phyloP scores from a whole-genome alignment of 30 jellyfish, hydroid and myxozoan species.

The Aurelia aurita region DNA sequence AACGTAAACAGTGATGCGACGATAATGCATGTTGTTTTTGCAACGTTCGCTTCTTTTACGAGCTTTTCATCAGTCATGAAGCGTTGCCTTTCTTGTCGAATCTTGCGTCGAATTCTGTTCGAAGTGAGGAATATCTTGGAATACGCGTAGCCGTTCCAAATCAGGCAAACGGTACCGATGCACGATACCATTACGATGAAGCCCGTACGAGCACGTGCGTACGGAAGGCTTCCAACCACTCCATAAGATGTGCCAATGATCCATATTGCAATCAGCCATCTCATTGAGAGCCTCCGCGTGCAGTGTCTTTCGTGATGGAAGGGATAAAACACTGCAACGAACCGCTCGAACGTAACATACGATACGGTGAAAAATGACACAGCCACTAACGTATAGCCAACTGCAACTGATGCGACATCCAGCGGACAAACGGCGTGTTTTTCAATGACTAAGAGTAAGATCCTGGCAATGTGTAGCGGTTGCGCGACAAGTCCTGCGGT shows the following conservation, averaged over 20 bases:
- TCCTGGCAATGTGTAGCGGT: conserved; percentile 62
- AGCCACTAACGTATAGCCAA: conserved; percentile 67
- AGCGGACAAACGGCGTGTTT: conserved; percentile 42
- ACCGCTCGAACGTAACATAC: conserved; percentile 65
- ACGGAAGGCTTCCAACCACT: conserved; percentile 56
- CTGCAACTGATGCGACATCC: conserved; percentile 49
- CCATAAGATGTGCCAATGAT: conserved; percentile 45
- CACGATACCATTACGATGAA: conserved; percentile 49
- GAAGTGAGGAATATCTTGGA: conserved; percentile 57
- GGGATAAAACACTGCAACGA: conserved; percentile 67
- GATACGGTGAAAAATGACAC: conserved; percentile 70
- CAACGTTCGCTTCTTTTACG: conserved; percentile 73
- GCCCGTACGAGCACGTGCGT: conserved; percentile 7
- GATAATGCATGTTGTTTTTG: conserved; percentile 56
- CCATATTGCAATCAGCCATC: conserved; percentile 48
- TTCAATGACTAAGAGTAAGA: conserved; percentile 17
- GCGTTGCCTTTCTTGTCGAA: conserved; percentile 56
- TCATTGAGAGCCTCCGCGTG: conserved; percentile 42
- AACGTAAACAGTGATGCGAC: conserved; percentile 51
- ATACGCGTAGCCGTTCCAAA: conserved; percentile 71
- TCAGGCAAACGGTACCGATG: conserved; percentile 50
- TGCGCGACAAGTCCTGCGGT: conserved; percentile 77
- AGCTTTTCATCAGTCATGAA: conserved; percentile 52
- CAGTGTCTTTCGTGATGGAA: conserved; percentile 51
- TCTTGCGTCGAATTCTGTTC: conserved; percentile 31